Conservation (phyloP, 1,140 invertebrate genomes). For the Diploscapter pachys region DNA sequence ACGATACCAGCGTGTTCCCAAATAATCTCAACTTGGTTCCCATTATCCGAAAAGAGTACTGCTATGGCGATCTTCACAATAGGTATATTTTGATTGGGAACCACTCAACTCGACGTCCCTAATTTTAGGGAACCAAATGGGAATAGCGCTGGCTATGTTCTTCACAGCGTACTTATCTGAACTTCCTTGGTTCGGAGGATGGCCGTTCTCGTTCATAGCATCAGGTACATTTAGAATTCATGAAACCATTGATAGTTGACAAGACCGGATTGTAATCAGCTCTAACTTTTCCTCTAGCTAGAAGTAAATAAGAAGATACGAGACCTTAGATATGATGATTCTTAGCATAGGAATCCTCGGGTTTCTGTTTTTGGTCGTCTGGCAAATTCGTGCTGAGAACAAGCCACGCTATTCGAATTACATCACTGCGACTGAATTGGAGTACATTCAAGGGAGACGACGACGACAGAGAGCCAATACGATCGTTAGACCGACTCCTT, state of each 20-base stretch:
- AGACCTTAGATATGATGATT: no score
- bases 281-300: no score
- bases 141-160: conserved; percentile 33
- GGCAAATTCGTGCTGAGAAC: conserved; percentile 15
- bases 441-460: conserved; percentile 30
- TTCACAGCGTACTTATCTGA: conserved; percentile 26
- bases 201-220: conserved; percentile 27
- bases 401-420: conserved; percentile 25
- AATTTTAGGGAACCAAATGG: conserved; percentile 23
- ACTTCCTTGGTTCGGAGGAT: conserved; percentile 24
- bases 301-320: no score
- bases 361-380: conserved; percentile 21
- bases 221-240: not conserved
- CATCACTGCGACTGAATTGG: conserved; percentile 32
- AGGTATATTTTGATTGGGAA: not conserved
- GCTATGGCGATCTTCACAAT: conserved; percentile 38
- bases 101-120: no score
- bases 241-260: no score
- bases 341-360: conserved; percentile 7
- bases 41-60: conserved; percentile 29
- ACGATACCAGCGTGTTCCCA: conserved; percentile 28
- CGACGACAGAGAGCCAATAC: conserved; percentile 23
- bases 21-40: conserved; percentile 34
- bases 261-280: no score
- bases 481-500: conserved; percentile 26